Percentiles rank a stretch among this genome's conserved stretches.
Evolutionary conservation across 2,888 invertebrate genomes (phyloP).

Genomic region (Nymphalis c-album): DNA sequence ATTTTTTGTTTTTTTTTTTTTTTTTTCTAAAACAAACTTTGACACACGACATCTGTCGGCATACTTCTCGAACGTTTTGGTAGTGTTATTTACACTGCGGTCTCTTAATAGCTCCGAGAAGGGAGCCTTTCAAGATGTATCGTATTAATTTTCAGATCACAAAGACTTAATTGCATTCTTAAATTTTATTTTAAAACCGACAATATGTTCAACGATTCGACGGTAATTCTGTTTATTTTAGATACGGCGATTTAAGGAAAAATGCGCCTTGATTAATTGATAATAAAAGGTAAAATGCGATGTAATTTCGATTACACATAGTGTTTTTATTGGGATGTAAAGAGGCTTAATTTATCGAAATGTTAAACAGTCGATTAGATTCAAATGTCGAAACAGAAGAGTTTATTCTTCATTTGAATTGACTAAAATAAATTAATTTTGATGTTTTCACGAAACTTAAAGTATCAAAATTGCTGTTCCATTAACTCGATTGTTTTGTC

Average conservation of each 20-base stretch:
- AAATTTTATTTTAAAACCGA: conserved; percentile 75
- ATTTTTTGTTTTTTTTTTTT: conserved; percentile 41
- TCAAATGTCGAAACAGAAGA: neutral
- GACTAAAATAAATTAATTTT: conserved; percentile 4
- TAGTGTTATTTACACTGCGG: conserved; percentile 61
- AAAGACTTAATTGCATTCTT: conserved; percentile 72
- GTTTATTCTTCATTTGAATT: neutral
- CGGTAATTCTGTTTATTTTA: conserved; percentile 48
- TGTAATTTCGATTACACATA: conserved; percentile 43
- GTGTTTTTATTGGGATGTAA: conserved; percentile 63
- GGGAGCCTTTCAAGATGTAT: conserved; percentile 55
- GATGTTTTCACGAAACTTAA: neutral
- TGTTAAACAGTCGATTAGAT: conserved; percentile 52
- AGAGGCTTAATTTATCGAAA: conserved; percentile 68
- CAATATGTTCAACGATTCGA: conserved; percentile 61
- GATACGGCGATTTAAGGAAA: conserved; percentile 52
- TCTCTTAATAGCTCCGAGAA: conserved; percentile 64
- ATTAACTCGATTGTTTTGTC: too few species aligned
- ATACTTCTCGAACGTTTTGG: conserved; percentile 51
- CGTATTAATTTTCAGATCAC: conserved; percentile 70
- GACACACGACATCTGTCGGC: conserved; percentile 48
- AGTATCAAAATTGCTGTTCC: too few species aligned
- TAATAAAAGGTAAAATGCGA: conserved; percentile 64
- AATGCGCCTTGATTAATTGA: conserved; percentile 63
- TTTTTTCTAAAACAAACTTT: conserved; percentile 40